Percentiles rank a stretch among this genome's conserved stretches.
phyloP scores from a whole-genome alignment of 64 coral and sea anemone species.

The Porites lutea region DNA sequence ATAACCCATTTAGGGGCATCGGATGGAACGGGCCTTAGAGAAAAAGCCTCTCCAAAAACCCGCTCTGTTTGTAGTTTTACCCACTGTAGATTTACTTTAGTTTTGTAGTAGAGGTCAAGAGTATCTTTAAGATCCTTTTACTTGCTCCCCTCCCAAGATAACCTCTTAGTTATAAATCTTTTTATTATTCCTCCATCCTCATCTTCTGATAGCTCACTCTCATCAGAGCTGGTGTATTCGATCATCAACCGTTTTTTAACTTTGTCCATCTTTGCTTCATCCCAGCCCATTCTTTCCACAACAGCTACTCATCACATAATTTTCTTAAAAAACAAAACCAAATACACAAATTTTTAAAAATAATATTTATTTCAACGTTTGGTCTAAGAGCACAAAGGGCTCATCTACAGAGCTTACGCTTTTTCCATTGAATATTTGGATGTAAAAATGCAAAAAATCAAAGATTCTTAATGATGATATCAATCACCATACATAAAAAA shows the following conservation, averaged over 20 bases:
- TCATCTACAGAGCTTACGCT: no score
- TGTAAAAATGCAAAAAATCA: no score
- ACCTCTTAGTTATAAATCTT: slow-evolving; percentile 9
- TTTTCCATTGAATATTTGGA: no score
- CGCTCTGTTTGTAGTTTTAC: neutral
- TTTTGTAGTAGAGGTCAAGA: neutral
- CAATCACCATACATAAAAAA: no score
- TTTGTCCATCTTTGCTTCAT: neutral
- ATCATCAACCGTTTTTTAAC: neutral
- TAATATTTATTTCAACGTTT: no score
- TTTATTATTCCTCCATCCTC: neutral
- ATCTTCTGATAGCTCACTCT: slow-evolving; percentile 11
- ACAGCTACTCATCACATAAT: neutral
- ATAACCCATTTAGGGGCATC: neutral
- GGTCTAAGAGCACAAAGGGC: no score
- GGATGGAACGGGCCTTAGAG: neutral
- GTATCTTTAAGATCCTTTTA: neutral
- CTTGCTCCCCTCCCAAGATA: neutral
- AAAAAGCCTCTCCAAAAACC: neutral
- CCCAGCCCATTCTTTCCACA: slow-evolving; percentile 1
- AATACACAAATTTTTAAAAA: no score
- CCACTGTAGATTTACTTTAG: neutral
- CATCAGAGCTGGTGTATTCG: slow-evolving; percentile 15
- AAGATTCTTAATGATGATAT: no score
- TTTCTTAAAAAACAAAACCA: neutral